A percentile compares a stretch with the other conserved stretches of the same genome.
Conservation (phyloP, 2,888 invertebrate genomes). For the Ophonus ardosiacus region DNA sequence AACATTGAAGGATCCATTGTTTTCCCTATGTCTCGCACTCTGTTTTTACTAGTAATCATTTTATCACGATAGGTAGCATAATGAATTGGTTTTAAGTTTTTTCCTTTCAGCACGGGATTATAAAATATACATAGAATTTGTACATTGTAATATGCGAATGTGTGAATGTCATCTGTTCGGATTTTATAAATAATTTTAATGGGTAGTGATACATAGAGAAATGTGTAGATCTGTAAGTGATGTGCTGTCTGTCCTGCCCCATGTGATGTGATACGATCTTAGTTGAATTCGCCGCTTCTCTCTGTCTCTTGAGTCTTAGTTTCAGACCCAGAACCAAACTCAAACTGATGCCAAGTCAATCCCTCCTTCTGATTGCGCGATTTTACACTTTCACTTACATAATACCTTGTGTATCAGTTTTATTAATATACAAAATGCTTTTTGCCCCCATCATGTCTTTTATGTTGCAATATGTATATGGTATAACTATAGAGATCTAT, state of each 20-base stretch:
- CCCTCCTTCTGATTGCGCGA: slow-evolving; percentile 21
- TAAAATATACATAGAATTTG: slow-evolving; percentile 60
- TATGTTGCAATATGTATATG: slow-evolving; percentile 58
- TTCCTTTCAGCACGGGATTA: slow-evolving; percentile 60
- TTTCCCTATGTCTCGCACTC: slow-evolving; percentile 52
- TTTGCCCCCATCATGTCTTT: slow-evolving; percentile 36
- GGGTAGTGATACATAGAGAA: slow-evolving; percentile 62
- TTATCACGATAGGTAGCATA: slow-evolving; percentile 57
- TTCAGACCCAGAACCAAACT: slow-evolving; percentile 1
- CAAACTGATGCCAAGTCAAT: slow-evolving; percentile 27
- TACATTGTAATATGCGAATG: slow-evolving; percentile 63
- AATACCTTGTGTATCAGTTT: slow-evolving; percentile 51
- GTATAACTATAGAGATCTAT: slow-evolving; percentile 42
- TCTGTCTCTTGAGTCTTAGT: slow-evolving; percentile 3
- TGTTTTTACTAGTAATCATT: slow-evolving; percentile 40
- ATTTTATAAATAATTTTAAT: slow-evolving; percentile 64
- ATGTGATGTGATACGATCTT: slow-evolving; percentile 62
- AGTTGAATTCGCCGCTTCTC: slow-evolving; percentile 29
- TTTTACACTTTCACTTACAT: neutral
- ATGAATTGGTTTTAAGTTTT: slow-evolving; percentile 46
- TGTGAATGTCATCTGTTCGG: slow-evolving; percentile 63
- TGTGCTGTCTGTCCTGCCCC: slow-evolving; percentile 57
- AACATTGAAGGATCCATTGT: slow-evolving; percentile 17
- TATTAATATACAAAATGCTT: slow-evolving; percentile 51
- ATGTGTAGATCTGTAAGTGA: slow-evolving; percentile 64